Base-by-base conservation (phyloP, 2,797 vertebrate species). In the Xerus rutilus region DNA sequence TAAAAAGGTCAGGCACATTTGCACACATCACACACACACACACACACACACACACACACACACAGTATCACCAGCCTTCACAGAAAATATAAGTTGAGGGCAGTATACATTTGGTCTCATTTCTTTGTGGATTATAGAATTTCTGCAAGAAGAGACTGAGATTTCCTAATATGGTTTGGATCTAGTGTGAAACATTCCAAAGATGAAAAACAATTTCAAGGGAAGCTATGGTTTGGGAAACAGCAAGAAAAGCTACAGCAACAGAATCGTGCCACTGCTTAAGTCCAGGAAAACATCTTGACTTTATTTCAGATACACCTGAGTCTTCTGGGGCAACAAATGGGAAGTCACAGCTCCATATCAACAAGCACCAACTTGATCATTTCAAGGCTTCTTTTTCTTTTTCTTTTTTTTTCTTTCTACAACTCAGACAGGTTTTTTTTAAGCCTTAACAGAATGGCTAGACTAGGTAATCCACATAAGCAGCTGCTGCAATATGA, bases 401-500 rank as follows among this genome's bases (percentile, higher is more conserved):
- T 11, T 25, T 25, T 23, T 59, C 10, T 73, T 97, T 91, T 95
- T 98, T 98, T 98, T 97, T 93, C 97, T 98, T 95, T 76, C 96
- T 97, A 89, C 90, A 67, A 95, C 97, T 98, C 98, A 99, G 98
- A 99, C 98, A 96, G 98, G 97, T 97, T 98, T 98, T 98, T 97
- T 98, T 98, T 97, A 97, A 98, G 98, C 98, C 97, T 98, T 98
- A 98, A 98, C 98, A 98, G 98, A 98, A 98, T 52, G 98, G 98
- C 98, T 98, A 99, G 98, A 99, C 98, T 98, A 98, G 97, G 98
- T 98, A 99, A 99, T 99, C 98, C 98, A 97, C 94, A 0, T 97
- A 98, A 98, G 98, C 98, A 99, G 98, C 98, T 99, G 98, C 98
- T 98, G 98, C 98, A 98, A 98, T 97, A 98, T 97, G 98, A 98